phyloP scores from a whole-genome alignment of 2,113 vertebrate species.

The Odocoileus hemionus region DNA sequence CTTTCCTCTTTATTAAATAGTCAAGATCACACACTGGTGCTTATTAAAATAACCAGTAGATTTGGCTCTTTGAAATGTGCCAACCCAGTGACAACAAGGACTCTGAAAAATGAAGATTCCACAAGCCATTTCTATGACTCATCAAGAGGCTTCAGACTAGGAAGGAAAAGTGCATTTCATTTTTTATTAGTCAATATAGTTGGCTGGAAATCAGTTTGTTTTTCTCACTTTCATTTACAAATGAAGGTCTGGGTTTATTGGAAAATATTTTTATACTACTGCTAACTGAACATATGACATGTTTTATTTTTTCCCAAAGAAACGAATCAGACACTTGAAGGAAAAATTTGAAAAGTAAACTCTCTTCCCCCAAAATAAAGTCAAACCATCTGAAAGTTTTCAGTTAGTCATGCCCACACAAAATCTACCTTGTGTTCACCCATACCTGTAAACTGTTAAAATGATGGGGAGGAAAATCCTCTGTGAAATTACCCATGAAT shows the following conservation, averaged over 20 bases:
- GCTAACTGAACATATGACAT: background rate
- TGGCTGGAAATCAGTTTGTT: slow-evolving; percentile 16
- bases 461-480: background rate
- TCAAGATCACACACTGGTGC: background rate
- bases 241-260: background rate
- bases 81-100: background rate
- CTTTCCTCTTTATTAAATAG: background rate
- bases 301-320: background rate
- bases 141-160: background rate
- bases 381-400: background rate
- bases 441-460: background rate
- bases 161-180: background rate
- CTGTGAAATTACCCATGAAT: background rate
- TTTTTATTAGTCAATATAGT: slow-evolving; percentile 15
- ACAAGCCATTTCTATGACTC: background rate
- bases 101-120: slow-evolving; percentile 28
- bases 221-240: slow-evolving; percentile 33
- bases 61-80: background rate
- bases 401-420: background rate
- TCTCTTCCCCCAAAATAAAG: background rate
- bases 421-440: background rate
- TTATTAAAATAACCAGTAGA: slow-evolving; percentile 11
- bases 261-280: background rate
- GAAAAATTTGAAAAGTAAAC: background rate
- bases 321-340: background rate